Conservation (phyloP, 2,113 vertebrate genomes). For the Halichoerus grypus region DNA sequence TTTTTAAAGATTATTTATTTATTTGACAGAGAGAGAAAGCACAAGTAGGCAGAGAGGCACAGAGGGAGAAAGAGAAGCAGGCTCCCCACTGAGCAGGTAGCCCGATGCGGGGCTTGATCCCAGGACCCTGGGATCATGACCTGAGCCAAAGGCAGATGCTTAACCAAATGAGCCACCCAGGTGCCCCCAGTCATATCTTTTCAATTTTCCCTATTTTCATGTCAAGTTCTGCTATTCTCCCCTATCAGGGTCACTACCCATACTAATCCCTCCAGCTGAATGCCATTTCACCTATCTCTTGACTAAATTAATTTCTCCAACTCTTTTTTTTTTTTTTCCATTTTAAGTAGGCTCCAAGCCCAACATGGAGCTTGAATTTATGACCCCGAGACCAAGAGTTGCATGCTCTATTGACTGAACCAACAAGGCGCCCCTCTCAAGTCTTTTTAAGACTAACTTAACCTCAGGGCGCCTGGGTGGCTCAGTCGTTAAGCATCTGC, state of each 20-base stretch:
- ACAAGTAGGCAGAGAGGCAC: too few relatives aligned
- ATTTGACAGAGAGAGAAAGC: too few relatives aligned
- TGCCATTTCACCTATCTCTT: neutral
- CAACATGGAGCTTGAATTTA: neutral
- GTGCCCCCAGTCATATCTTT: neutral
- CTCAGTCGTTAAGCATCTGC: too few relatives aligned
- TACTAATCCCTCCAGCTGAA: neutral
- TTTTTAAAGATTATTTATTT: too few relatives aligned
- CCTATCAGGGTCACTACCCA: neutral
- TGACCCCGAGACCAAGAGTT: neutral
- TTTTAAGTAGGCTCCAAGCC: neutral
- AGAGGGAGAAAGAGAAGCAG: too few relatives aligned
- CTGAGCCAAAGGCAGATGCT: neutral
- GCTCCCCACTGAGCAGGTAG: too few relatives aligned
- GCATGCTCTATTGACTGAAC: neutral
- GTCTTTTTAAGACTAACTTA: neutral
- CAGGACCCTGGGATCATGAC: too few relatives aligned
- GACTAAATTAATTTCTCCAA: constrained; percentile 9
- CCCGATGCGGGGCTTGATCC: too few relatives aligned
- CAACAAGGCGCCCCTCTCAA: neutral
- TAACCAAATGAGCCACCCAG: neutral
- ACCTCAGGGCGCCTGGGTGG: neutral
- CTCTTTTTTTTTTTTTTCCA: neutral
- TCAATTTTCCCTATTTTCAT: neutral
- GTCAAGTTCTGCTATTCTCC: neutral